A percentile compares a stretch with the other conserved stretches of the same genome.
Evolutionary conservation across 2,888 invertebrate genomes (phyloP).

Genomic region (Eupithecia insigniata): DNA sequence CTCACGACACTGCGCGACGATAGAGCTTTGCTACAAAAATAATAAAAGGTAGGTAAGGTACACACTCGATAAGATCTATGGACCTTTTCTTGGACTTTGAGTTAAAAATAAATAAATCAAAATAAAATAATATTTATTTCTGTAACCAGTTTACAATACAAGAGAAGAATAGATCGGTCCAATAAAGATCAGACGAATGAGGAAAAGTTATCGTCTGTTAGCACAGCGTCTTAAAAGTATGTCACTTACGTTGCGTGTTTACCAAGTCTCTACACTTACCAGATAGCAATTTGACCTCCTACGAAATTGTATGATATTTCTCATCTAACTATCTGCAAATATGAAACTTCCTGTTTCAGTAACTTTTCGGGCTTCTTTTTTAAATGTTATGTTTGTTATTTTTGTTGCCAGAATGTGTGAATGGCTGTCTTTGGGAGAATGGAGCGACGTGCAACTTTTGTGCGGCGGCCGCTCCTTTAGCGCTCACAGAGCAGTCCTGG

Average conservation of each 20-base stretch:
- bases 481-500: constrained; percentile 87
- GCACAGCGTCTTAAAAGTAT: constrained; percentile 69
- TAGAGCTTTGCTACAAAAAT: too few species aligned
- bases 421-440: constrained; percentile 72
- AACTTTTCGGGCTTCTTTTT: neutral
- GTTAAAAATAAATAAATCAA: too few species aligned
- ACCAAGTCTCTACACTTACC: constrained; percentile 53
- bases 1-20: too few species aligned
- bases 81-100: neutral
- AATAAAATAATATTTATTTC: too few species aligned
- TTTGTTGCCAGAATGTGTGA: constrained; percentile 61
- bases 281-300: constrained; percentile 49
- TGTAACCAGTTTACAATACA: too few species aligned
- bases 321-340: neutral
- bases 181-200: neutral
- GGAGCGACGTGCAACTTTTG: constrained; percentile 86
- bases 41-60: neutral
- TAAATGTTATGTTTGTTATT: neutral
- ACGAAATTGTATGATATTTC: constrained; percentile 13
- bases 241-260: constrained; percentile 67
- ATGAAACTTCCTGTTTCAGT: constrained; percentile 14
- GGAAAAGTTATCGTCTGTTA: constrained; percentile 56
- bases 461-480: constrained; percentile 86
- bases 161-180: neutral
- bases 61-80: neutral